Conservation (phyloP, 2,888 invertebrate species). For the Crepidodera aurea region DNA sequence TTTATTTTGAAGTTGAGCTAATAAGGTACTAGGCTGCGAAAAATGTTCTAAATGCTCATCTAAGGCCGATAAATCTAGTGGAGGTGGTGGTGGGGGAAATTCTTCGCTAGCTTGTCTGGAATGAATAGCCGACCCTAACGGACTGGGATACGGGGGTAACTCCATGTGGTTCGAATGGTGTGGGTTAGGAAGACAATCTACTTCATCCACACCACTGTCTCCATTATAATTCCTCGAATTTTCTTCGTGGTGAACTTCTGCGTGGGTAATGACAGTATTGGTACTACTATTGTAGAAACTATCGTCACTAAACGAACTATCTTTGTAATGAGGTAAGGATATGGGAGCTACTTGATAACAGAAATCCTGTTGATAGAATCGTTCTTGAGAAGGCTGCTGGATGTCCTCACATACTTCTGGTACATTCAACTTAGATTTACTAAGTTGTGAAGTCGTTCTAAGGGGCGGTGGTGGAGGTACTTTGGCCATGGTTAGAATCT, state of each 20-base stretch:
- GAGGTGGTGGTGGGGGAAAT: slow-evolving; percentile 88
- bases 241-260: slow-evolving; percentile 86
- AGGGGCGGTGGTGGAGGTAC: slow-evolving; percentile 87
- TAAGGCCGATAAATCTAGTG: slow-evolving; percentile 73
- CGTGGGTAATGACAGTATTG: slow-evolving; percentile 75
- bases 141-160: slow-evolving; percentile 83
- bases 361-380: slow-evolving; percentile 56
- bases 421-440: slow-evolving; percentile 69
- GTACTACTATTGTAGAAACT: slow-evolving; percentile 43
- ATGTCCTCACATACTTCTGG: slow-evolving; percentile 64
- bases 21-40: slow-evolving; percentile 59
- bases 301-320: slow-evolving; percentile 44
- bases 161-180: slow-evolving; percentile 64
- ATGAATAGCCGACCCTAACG: slow-evolving; percentile 78
- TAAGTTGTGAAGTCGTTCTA: slow-evolving; percentile 86
- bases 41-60: slow-evolving; percentile 64
- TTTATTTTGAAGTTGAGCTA: slow-evolving; percentile 72
- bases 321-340: slow-evolving; percentile 51
- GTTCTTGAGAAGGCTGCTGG: slow-evolving; percentile 41
- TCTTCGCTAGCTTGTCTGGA: slow-evolving; percentile 89
- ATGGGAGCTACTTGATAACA: slow-evolving; percentile 44
- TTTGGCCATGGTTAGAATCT: slow-evolving; percentile 82
- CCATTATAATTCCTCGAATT: slow-evolving; percentile 56
- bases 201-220: slow-evolving; percentile 69
- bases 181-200: slow-evolving; percentile 69